These are phyloP conservation scores for Holcopasites calliopsidis DNA, from an alignment of 1,140 invertebrate species.

Conservation along the genomic window DNA sequence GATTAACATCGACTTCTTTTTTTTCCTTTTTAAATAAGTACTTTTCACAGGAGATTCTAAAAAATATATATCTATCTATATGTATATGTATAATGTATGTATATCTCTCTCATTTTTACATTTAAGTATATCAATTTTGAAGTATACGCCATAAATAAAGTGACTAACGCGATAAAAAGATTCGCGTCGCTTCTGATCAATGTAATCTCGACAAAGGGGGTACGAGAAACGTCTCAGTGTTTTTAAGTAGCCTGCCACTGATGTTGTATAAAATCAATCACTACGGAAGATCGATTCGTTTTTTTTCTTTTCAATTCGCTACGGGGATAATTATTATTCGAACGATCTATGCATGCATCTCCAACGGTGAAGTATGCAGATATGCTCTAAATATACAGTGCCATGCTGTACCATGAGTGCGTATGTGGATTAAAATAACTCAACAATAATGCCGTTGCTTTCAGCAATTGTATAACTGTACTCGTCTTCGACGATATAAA, in stretches of 20 bases:
- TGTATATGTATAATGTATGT: not conserved
- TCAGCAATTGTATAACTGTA: conserved; percentile 4
- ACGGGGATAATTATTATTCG: conserved; percentile 13
- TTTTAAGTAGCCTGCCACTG: conserved; percentile 13
- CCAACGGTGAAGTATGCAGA: conserved; percentile 7
- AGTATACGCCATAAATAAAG: conserved; percentile 4
- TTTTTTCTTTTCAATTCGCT: conserved; percentile 8
- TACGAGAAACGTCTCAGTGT: not conserved
- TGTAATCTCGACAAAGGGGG: not conserved
- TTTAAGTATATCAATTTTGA: conserved; percentile 20
- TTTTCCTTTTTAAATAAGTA: conserved; percentile 25
- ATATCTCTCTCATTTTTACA: conserved; percentile 3
- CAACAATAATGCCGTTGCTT: conserved; percentile 2
- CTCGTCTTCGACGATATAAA: not conserved
- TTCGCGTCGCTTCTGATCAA: too few relatives aligned
- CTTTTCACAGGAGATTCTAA: conserved; percentile 5
- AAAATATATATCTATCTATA: conserved; percentile 7
- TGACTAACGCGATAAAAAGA: not conserved
- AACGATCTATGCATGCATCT: conserved; percentile 31
- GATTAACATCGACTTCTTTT: not conserved
- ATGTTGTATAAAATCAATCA: not conserved
- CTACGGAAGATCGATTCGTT: not conserved
- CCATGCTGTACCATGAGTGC: conserved; percentile 28
- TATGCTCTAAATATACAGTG: conserved; percentile 41
- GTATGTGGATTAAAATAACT: conserved; percentile 25